Evolutionary conservation across 2,888 invertebrate species (phyloP).

Genomic region (Cephonodes hylas): DNA sequence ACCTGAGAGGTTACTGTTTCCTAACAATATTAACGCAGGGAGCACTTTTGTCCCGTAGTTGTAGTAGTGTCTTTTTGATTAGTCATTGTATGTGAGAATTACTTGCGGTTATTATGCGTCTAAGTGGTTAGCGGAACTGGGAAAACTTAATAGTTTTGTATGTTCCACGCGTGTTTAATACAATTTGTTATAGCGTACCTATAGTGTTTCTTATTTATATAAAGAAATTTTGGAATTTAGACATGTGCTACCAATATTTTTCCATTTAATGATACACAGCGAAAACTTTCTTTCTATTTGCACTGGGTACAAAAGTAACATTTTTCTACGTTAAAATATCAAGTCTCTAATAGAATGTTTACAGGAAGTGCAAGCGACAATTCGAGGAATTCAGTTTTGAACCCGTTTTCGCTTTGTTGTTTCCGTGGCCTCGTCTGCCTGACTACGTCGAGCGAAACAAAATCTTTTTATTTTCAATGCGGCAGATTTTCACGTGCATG

Average conservation of each 20-base stretch:
- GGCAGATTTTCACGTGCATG: constrained; percentile 23
- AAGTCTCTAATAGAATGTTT: background rate
- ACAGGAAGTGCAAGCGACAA: background rate
- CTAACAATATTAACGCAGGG: constrained; percentile 55
- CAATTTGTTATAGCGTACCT: background rate
- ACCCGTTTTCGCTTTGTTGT: constrained; percentile 12
- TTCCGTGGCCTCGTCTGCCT: constrained; percentile 6
- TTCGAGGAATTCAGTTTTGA: background rate
- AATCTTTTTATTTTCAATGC: constrained; percentile 16
- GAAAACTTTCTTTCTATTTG: too few relatives aligned
- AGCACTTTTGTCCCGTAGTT: constrained; percentile 48
- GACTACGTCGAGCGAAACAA: constrained; percentile 18
- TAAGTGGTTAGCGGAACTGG: background rate
- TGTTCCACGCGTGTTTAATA: background rate
- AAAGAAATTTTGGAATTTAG: too few relatives aligned
- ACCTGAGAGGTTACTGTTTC: constrained; percentile 67
- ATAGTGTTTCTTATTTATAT: background rate
- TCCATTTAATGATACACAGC: too few relatives aligned
- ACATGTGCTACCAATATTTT: too few relatives aligned
- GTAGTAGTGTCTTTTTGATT: constrained; percentile 23
- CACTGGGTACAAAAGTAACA: too few relatives aligned
- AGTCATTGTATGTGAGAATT: constrained; percentile 33
- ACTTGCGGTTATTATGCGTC: constrained; percentile 3
- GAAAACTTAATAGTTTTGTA: background rate
- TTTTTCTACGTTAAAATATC: background rate